A percentile compares a stretch with the other conserved stretches of the same genome.
Evolutionary conservation across 2,113 vertebrate genomes (phyloP).

Genomic region (Microcebus griseorufus): DNA sequence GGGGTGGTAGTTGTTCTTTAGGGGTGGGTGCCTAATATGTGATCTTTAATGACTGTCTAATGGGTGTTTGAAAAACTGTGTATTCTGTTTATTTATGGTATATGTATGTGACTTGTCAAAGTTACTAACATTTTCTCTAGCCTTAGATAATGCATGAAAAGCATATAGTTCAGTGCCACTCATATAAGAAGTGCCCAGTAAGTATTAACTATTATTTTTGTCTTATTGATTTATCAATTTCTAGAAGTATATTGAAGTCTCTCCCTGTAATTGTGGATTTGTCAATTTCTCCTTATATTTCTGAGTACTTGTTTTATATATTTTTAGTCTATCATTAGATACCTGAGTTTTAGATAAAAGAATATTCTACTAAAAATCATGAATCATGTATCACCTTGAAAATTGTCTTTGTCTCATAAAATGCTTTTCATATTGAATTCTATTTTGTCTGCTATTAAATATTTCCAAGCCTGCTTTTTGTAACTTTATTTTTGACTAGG

Average conservation of each 20-base stretch:
- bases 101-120: not conserved
- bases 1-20: not conserved
- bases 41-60: conserved; percentile 30
- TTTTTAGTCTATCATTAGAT: conserved; percentile 55
- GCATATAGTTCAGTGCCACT: not conserved
- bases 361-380: too few species aligned
- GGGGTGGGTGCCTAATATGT: not conserved
- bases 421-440: conserved; percentile 77
- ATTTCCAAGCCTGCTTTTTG: conserved; percentile 62
- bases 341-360: not conserved
- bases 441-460: conserved; percentile 80
- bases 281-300: conserved; percentile 35
- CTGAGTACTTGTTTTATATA: conserved; percentile 55
- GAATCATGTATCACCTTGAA: conserved; percentile 8
- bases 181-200: not conserved
- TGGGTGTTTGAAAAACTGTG: conserved; percentile 24
- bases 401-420: conserved; percentile 66
- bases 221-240: not conserved
- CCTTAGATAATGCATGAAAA: conserved; percentile 68
- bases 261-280: conserved; percentile 15
- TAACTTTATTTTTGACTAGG: conserved; percentile 38
- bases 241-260: not conserved
- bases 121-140: conserved; percentile 34
- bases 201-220: not conserved
- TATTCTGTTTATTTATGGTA: conserved; percentile 50